Percentiles rank a stretch among this genome's conserved stretches.
Evolutionary conservation across 2,888 invertebrate genomes (phyloP).

Genomic region (Pterostichus niger): DNA sequence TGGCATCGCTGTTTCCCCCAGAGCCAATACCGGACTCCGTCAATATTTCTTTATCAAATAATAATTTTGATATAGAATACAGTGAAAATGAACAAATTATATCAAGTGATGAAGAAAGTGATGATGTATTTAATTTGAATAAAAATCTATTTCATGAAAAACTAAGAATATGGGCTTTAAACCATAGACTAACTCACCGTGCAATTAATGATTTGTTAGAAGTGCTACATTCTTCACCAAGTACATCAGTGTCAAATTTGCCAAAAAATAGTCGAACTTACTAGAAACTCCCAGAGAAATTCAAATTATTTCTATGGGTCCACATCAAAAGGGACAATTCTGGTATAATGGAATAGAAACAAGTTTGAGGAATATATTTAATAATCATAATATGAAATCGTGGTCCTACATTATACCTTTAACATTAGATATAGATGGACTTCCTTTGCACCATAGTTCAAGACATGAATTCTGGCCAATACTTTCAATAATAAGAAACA

Average conservation of each 20-base stretch:
- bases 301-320: neutral
- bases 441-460: conserved; percentile 8
- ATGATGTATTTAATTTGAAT: no score
- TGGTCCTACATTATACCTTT: neutral
- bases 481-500: neutral
- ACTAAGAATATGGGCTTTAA: neutral
- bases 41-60: no score
- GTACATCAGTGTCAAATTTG: neutral
- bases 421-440: conserved; percentile 2
- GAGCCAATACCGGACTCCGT: no score
- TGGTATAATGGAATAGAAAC: neutral
- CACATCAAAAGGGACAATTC: neutral
- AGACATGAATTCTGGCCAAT: conserved; percentile 9
- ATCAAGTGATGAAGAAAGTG: no score
- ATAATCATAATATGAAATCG: neutral
- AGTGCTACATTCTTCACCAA: neutral
- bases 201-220: neutral
- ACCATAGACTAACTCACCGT: neutral
- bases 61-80: no score
- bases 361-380: neutral
- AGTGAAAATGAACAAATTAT: no score
- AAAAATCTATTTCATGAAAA: no score
- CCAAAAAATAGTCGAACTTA: neutral
- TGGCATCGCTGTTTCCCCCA: no score
- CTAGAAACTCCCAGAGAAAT: neutral